These are phyloP conservation scores for Cataglyphis livida DNA, from an alignment of 2,888 invertebrate genomes.

Conservation along the genomic window DNA sequence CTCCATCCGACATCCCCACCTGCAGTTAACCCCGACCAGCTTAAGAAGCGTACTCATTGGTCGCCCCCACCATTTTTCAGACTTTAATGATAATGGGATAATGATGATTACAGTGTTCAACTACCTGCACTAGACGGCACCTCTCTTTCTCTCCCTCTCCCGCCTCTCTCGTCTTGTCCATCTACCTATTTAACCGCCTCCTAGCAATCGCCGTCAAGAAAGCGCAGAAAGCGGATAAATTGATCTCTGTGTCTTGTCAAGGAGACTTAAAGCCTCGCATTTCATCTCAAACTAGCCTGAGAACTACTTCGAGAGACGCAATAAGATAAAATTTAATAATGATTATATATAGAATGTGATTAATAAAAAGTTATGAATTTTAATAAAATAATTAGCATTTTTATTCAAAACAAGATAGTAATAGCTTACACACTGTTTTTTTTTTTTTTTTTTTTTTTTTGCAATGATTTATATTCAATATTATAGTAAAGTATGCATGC, in stretches of 20 bases:
- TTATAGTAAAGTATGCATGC: neutral
- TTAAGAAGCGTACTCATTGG: conserved; percentile 76
- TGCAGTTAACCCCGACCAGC: conserved; percentile 76
- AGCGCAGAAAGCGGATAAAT: conserved; percentile 59
- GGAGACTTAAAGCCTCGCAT: conserved; percentile 17
- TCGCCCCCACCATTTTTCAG: conserved; percentile 78
- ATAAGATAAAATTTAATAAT: conserved; percentile 24
- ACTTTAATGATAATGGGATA: conserved; percentile 81
- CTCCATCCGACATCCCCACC: conserved; percentile 70
- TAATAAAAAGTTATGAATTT: neutral
- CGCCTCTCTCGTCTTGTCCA: conserved; percentile 26
- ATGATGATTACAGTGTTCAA: conserved; percentile 79
- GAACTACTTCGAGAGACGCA: neutral
- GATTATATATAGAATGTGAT: neutral
- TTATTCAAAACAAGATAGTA: neutral
- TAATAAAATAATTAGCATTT: conserved; percentile 6
- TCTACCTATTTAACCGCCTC: conserved; percentile 59
- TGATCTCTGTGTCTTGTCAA: conserved; percentile 45
- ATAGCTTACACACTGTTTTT: neutral
- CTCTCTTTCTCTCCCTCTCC: conserved; percentile 26
- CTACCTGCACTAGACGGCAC: conserved; percentile 63
- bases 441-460: too few relatives aligned
- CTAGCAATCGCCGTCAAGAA: conserved; percentile 59
- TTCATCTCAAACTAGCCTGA: neutral
- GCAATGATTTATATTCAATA: neutral